phyloP scores from a whole-genome alignment of 1,140 invertebrate species.

The Drosophila saltans region DNA sequence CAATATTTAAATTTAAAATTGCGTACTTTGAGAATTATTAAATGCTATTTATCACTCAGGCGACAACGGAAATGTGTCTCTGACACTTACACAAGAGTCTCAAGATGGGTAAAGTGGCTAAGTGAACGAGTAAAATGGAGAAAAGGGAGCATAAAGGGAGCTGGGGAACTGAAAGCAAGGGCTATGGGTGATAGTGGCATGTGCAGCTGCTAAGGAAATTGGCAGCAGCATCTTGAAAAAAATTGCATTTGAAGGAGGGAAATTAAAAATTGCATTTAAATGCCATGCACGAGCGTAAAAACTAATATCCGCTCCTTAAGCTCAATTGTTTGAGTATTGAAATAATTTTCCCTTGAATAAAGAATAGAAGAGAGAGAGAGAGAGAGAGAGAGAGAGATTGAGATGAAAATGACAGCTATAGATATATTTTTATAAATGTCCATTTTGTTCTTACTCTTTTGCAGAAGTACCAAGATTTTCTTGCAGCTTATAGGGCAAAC shows the following conservation, averaged over 20 bases:
- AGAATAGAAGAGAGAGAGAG: neutral
- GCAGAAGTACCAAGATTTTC: no score
- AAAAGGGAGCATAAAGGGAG: neutral
- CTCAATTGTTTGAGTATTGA: constrained; percentile 35
- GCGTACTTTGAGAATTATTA: constrained; percentile 53
- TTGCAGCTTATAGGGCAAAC: no score
- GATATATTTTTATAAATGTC: neutral
- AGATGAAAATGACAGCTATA: neutral
- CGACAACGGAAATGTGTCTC: constrained; percentile 61
- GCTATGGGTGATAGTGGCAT: constrained; percentile 26
- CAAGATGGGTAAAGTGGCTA: constrained; percentile 16
- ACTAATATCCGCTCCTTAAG: constrained; percentile 66
- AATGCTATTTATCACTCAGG: constrained; percentile 68
- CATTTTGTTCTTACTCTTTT: no score
- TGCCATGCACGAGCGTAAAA: constrained; percentile 74
- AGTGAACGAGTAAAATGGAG: neutral
- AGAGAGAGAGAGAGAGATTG: neutral
- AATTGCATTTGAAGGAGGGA: constrained; percentile 61
- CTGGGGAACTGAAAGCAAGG: neutral
- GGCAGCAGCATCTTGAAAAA: constrained; percentile 54
- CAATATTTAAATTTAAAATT: constrained; percentile 17
- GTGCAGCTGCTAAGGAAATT: constrained; percentile 66
- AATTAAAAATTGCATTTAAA: constrained; percentile 76
- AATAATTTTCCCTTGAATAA: constrained; percentile 4
- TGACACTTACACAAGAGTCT: constrained; percentile 52